These are phyloP conservation scores for Quadroppia sp. DNA, from an alignment of 2,888 invertebrate species.

Conservation along the genomic window DNA sequence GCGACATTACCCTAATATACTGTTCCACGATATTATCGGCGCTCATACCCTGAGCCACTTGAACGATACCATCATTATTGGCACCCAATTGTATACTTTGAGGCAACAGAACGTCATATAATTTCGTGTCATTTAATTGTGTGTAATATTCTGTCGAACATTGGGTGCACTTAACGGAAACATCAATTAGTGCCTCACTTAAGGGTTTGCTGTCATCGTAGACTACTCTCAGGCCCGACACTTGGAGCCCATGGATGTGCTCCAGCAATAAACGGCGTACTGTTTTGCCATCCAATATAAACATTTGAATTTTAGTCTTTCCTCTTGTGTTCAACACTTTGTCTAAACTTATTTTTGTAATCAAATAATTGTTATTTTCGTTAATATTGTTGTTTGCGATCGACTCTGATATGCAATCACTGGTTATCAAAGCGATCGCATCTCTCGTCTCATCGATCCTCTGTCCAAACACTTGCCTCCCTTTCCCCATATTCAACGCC, in stretches of 20 bases:
- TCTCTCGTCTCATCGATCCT: neutral
- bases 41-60: neutral
- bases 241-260: neutral
- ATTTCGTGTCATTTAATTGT: conserved; percentile 2
- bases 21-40: neutral
- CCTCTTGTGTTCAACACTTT: neutral
- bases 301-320: neutral
- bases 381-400: neutral
- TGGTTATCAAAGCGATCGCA: conserved; percentile 4
- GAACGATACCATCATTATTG: neutral
- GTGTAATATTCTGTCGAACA: neutral
- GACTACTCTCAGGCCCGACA: neutral
- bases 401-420: neutral
- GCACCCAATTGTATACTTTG: neutral
- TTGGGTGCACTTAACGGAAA: conserved; percentile 1
- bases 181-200: neutral
- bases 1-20: neutral
- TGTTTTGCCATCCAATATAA: neutral
- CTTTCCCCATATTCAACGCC: neutral
- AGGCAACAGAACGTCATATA: conserved; percentile 18
- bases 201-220: neutral
- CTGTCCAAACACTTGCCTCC: neutral
- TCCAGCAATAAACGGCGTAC: neutral
- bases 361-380: neutral
- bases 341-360: conserved; percentile 22